Conservation (phyloP, 1,140 invertebrate species). For the Triops cancriformis region DNA sequence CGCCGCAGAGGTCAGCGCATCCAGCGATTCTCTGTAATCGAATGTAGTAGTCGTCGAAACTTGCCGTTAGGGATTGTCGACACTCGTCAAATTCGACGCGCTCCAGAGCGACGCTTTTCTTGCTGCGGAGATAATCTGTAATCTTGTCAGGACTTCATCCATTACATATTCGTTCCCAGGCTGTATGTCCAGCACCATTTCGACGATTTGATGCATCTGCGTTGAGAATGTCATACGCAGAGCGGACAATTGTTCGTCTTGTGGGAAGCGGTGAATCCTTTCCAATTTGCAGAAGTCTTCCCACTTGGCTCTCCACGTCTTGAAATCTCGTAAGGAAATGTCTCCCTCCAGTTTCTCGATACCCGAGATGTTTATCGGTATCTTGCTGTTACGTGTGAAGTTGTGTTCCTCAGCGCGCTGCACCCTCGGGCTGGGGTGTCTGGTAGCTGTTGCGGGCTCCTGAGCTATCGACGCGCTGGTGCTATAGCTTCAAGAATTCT, state of each 20-base stretch:
- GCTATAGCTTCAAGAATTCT: no score
- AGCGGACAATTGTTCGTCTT: neutral
- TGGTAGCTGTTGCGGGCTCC: no score
- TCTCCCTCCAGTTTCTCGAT: constrained; percentile 18
- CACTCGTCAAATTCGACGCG: constrained; percentile 22
- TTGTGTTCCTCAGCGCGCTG: no score
- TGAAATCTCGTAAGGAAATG: constrained; percentile 15
- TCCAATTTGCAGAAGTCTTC: constrained; percentile 21
- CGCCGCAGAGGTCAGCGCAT: neutral
- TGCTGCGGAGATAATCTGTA: no score
- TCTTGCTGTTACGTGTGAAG: no score
- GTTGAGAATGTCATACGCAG: constrained; percentile 11
- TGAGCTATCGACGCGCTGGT: no score
- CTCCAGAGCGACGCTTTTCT: no score
- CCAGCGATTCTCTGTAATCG: neutral
- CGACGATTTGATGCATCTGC: constrained; percentile 20
- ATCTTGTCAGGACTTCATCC: no score
- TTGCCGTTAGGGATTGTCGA: neutral
- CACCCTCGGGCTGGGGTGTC: no score
- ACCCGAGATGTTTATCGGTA: neutral
- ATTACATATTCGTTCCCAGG: no score
- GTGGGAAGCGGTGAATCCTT: neutral
- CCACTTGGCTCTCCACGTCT: constrained; percentile 19
- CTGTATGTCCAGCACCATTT: no score
- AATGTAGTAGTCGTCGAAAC: constrained; percentile 14